phyloP scores from a whole-genome alignment of 2,113 vertebrate species.

The Trichechus manatus region DNA sequence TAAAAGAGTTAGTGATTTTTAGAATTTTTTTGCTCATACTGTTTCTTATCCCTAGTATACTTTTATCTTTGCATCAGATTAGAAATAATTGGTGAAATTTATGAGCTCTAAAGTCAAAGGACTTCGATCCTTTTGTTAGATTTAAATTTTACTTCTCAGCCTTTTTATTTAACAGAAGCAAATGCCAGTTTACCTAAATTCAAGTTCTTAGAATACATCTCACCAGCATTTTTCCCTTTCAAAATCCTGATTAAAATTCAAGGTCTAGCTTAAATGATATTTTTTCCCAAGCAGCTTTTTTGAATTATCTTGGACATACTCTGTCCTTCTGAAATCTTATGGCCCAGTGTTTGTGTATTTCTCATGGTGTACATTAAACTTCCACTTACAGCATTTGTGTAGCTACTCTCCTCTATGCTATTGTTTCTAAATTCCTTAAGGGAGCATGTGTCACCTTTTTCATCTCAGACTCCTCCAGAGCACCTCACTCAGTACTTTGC shows the following conservation, averaged over 20 bases:
- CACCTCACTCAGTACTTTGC: not conserved
- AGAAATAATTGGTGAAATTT: slow-evolving; percentile 52
- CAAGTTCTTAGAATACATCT: not conserved
- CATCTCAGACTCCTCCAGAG: not conserved
- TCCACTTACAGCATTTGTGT: not conserved
- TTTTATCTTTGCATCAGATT: slow-evolving; percentile 21
- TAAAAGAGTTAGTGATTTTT: not conserved
- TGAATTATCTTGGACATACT: not conserved
- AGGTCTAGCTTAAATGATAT: not conserved
- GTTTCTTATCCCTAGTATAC: not conserved
- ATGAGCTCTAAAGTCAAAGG: not conserved
- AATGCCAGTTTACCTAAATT: slow-evolving; percentile 43
- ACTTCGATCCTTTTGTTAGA: slow-evolving; percentile 11
- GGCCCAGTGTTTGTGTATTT: not conserved
- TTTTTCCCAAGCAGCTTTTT: not conserved
- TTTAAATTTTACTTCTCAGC: slow-evolving; percentile 55
- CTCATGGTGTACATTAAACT: not conserved
- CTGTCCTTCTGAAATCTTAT: slow-evolving; percentile 13
- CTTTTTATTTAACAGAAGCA: slow-evolving; percentile 37
- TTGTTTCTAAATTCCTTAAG: slow-evolving; percentile 50
- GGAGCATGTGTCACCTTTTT: not conserved
- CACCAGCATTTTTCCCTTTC: not conserved
- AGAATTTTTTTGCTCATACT: not conserved
- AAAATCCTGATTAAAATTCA: slow-evolving; percentile 38
- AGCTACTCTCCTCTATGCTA: not conserved